Base-by-base conservation (phyloP, 2,113 vertebrate genomes). In the Elaphurus davidianus region DNA sequence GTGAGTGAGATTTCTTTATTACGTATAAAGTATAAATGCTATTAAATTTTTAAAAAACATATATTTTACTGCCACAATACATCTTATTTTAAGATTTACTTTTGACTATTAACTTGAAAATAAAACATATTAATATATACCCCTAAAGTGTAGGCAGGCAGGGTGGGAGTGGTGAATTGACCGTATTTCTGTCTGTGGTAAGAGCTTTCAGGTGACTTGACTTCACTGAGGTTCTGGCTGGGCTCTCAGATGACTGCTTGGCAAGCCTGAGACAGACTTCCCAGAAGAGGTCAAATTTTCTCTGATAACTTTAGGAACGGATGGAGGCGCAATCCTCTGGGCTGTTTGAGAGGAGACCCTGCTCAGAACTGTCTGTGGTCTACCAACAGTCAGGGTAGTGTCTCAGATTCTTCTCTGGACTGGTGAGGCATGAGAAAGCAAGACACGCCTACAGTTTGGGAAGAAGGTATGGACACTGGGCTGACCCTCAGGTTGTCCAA, bases 91-190 rank as follows among this genome's bases (percentile, higher is more conserved):
- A 5, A 79, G 4, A 89, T 87, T 45, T 40, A 21, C 87, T 67
- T 74, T 96, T 86, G 17, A 84, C 52, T 67, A 87, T 93, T 90
- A 78, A n/a, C 12, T 62, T 64, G 28, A 40, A 88, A 96, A 93
- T 43, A 17, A 94, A 78, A 12, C 19, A 33, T 33, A 83, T 91
- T 47, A 74, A 62, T 78, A n/a, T 16, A 84, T 43, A 47, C 4
- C 16, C 7, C 21, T 27, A 1, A 93, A 89, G 10, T 43, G 64
- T 14, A 82, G 13, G n/a, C 14, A 17, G 50, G 7, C 21, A 21
- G 15, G 27, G 14, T 64, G 0, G 79, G 14, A 90, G 27, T 57
- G 13, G 5, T 12, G 0, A 28, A 60, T 40, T 14, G 9, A 3
- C 7, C 14, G 23, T 67, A 60, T 50, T 84, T 87, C 30, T 86